Conservation (phyloP, 2,797 vertebrate genomes). For the Psittacula echo region DNA sequence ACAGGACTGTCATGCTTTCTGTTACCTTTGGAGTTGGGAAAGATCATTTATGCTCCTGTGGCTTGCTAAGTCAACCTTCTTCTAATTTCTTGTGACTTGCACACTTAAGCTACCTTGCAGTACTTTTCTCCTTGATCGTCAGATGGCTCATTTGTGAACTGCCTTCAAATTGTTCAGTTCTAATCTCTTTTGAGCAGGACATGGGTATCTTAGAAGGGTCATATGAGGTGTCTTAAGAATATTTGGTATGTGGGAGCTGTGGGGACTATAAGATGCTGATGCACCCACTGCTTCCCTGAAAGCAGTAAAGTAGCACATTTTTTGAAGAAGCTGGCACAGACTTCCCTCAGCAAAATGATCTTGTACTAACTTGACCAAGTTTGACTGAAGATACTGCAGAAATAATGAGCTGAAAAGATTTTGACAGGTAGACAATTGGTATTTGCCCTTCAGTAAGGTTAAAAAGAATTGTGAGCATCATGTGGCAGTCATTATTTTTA, state of each 20-base stretch:
- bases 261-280: background rate
- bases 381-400: background rate
- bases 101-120: background rate
- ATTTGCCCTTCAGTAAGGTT: background rate
- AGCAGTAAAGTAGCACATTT: background rate
- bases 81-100: background rate
- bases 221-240: background rate
- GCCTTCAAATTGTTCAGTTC: background rate
- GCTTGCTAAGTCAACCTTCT: background rate
- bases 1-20: background rate
- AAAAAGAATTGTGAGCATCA: background rate
- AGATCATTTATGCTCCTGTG: background rate
- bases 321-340: background rate
- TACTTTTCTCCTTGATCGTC: background rate
- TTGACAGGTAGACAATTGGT: background rate
- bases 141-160: background rate
- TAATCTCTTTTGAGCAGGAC: background rate
- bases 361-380: background rate
- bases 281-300: background rate
- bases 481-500: background rate
- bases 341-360: background rate
- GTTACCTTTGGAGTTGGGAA: background rate
- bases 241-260: background rate
- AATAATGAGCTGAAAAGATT: background rate
- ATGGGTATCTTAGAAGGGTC: background rate